Evolutionary conservation across 1,140 invertebrate genomes (phyloP).

Genomic region (Trachymyrmex septentrionalis): DNA sequence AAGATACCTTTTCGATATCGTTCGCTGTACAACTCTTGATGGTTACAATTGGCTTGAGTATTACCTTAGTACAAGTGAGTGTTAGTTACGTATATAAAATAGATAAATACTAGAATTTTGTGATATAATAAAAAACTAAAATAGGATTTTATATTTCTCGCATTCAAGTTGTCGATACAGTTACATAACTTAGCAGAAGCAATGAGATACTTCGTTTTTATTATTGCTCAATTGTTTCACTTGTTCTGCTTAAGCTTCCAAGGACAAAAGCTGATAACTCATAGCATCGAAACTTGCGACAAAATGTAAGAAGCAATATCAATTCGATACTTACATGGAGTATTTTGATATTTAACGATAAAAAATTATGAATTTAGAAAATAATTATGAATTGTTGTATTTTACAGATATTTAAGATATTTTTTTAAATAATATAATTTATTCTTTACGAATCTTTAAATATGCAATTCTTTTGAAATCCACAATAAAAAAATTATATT

Average conservation of each 20-base stretch:
- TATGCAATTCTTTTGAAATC: too few relatives aligned
- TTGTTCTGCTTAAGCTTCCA: conserved; percentile 30
- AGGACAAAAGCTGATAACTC: conserved; percentile 27
- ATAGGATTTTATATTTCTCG: background rate
- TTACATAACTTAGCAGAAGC: conserved; percentile 14
- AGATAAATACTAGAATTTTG: background rate
- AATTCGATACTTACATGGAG: background rate
- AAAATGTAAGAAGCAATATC: conserved; percentile 25
- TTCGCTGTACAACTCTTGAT: conserved; percentile 5
- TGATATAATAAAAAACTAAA: background rate
- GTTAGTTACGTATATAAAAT: background rate
- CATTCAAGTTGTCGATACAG: background rate
- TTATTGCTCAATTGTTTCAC: conserved; percentile 40
- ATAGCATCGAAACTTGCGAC: conserved; percentile 9
- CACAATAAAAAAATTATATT: too few relatives aligned
- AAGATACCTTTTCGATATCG: background rate
- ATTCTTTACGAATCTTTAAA: too few relatives aligned
- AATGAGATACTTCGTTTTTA: conserved; percentile 50
- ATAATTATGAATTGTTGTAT: too few relatives aligned
- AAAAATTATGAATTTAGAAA: too few relatives aligned
- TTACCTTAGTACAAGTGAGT: conserved; percentile 39
- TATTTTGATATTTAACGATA: too few relatives aligned
- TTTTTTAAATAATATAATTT: too few relatives aligned
- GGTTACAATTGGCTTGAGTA: conserved; percentile 8
- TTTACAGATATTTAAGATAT: too few relatives aligned